Evolutionary conservation across 2,797 vertebrate species (phyloP).

Genomic region (Ciconia nigra): DNA sequence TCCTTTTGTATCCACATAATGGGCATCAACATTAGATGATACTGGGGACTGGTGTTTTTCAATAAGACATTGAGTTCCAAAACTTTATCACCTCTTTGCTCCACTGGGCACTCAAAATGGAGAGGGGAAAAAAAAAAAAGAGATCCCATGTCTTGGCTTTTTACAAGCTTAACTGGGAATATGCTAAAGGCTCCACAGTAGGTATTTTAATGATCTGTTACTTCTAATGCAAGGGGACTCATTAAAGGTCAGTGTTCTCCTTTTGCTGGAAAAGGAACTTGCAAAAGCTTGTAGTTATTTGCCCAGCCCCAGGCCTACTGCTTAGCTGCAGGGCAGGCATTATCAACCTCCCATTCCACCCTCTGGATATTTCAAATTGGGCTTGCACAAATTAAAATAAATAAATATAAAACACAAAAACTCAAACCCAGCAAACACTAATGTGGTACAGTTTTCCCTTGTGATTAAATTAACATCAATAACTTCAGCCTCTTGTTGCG

Average conservation of each 20-base stretch:
- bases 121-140: too few relatives aligned
- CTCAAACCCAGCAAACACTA: not conserved
- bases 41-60: not conserved
- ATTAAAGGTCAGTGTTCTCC: not conserved
- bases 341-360: not conserved
- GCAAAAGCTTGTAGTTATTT: not conserved
- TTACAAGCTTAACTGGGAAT: not conserved
- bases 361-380: not conserved
- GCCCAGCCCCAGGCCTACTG: not conserved
- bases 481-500: not conserved
- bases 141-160: not conserved
- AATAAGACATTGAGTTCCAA: not conserved
- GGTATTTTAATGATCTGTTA: not conserved
- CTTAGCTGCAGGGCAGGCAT: not conserved
- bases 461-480: rapidly evolving
- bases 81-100: not conserved
- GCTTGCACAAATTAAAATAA: not conserved
- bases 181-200: not conserved
- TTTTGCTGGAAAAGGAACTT: not conserved
- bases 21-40: not conserved
- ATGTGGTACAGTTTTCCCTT: not conserved
- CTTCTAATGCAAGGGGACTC: not conserved
- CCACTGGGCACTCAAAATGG: not conserved
- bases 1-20: not conserved
- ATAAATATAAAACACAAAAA: not conserved